Evolutionary conservation across 2,888 invertebrate genomes (phyloP).

Genomic region (Pycnomerus fuliginosus): DNA sequence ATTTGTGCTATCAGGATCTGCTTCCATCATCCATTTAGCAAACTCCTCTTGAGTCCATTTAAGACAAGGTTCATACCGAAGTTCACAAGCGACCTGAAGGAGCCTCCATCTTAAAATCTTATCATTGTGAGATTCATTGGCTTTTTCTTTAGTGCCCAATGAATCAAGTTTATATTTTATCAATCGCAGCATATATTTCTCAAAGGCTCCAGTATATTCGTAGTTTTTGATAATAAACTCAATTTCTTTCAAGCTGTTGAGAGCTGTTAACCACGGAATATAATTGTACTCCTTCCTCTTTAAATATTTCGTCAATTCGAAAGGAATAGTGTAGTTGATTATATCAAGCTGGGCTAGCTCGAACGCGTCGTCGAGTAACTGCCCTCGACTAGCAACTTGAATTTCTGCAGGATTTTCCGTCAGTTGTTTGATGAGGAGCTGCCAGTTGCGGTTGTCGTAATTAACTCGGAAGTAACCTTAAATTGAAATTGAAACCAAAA

Average conservation of each 20-base stretch:
- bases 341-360: conserved; percentile 62
- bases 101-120: conserved; percentile 60
- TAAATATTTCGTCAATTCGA: conserved; percentile 65
- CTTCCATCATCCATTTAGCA: conserved; percentile 44
- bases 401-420: conserved; percentile 50
- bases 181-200: conserved; percentile 40
- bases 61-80: conserved; percentile 58
- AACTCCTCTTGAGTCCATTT: conserved; percentile 56
- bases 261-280: conserved; percentile 66
- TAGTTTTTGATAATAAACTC: conserved; percentile 55
- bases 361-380: conserved; percentile 73
- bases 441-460: conserved; percentile 63
- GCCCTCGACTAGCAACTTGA: conserved; percentile 64
- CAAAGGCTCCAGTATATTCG: conserved; percentile 55
- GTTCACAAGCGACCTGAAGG: conserved; percentile 60
- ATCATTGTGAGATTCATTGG: conserved; percentile 57
- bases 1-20: conserved; percentile 44
- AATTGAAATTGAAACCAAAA: conserved; percentile 4
- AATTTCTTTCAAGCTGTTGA: conserved; percentile 59
- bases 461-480: conserved; percentile 65
- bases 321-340: conserved; percentile 61
- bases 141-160: conserved; percentile 56
- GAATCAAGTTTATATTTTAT: conserved; percentile 49
- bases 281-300: conserved; percentile 63
- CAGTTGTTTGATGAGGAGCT: conserved; percentile 54